A percentile compares a stretch with the other conserved stretches of the same genome.
These are phyloP conservation scores for Solenopsis fugax DNA, from an alignment of 1,140 invertebrate species.

Conservation along the genomic window DNA sequence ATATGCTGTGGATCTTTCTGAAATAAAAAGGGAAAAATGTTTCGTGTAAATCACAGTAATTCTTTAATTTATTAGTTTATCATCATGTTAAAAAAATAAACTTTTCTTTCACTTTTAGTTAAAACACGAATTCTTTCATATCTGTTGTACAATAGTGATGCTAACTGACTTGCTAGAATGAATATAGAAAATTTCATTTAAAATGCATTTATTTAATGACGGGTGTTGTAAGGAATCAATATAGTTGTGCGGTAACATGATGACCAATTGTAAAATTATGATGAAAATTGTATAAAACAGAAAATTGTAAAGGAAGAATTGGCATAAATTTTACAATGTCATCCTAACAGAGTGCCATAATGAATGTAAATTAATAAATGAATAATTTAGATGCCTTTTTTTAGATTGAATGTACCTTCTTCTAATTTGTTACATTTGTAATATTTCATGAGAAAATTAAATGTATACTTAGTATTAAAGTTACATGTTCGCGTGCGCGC, in stretches of 20 bases:
- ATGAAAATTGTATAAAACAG: slow-evolving; percentile 64
- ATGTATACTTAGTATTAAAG: not conserved
- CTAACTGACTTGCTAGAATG: slow-evolving; percentile 14
- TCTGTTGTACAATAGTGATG: slow-evolving; percentile 16
- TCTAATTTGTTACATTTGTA: slow-evolving; percentile 21
- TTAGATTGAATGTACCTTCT: slow-evolving; percentile 8
- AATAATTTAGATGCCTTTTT: slow-evolving; percentile 66
- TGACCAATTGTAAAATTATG: slow-evolving; percentile 53
- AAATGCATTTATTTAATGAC: slow-evolving; percentile 29
- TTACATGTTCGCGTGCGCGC: no score
- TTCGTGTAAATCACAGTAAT: slow-evolving; percentile 9
- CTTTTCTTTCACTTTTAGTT: slow-evolving; percentile 13
- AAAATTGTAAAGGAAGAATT: slow-evolving; percentile 15
- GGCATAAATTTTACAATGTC: slow-evolving; percentile 66
- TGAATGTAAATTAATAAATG: slow-evolving; percentile 70
- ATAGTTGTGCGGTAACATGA: slow-evolving; percentile 52
- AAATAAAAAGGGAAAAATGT: not conserved
- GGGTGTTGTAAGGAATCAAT: slow-evolving; percentile 45
- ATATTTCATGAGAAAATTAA: slow-evolving; percentile 9
- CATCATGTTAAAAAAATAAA: slow-evolving; percentile 1
- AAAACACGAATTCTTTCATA: slow-evolving; percentile 29
- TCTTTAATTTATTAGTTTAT: not conserved
- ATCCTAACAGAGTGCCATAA: slow-evolving; percentile 74
- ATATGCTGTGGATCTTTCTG: not conserved
- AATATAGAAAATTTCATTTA: slow-evolving; percentile 68